Evolutionary conservation across 2,888 invertebrate species (phyloP).

Genomic region (Microdon myrmicae): DNA sequence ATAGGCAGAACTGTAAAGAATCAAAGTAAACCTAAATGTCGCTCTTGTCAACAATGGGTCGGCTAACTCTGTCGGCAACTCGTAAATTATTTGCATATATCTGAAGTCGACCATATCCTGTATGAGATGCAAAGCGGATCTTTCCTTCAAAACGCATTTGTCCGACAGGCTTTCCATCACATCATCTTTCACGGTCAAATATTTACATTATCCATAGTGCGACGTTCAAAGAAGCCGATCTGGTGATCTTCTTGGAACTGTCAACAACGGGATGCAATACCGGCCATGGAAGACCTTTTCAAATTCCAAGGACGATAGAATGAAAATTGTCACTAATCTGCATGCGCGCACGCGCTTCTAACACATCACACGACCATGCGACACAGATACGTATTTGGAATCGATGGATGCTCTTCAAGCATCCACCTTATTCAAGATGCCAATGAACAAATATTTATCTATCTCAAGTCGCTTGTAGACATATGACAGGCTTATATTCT

Average conservation of each 20-base stretch:
- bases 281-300: constrained; percentile 42
- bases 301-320: constrained; percentile 51
- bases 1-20: too few species aligned
- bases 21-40: too few species aligned
- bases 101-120: too few species aligned
- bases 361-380: constrained; percentile 36
- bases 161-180: constrained; percentile 20
- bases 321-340: constrained; percentile 52
- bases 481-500: constrained; percentile 4
- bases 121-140: too few species aligned
- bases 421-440: constrained; percentile 21
- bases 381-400: constrained; percentile 48
- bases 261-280: constrained; percentile 44
- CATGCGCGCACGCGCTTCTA: constrained; percentile 19
- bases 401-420: constrained; percentile 13
- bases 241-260: constrained; percentile 42
- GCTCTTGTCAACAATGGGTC: too few species aligned
- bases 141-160: constrained; percentile 13
- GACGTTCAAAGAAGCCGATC: constrained; percentile 33
- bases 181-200: constrained; percentile 36
- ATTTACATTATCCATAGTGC: constrained; percentile 29
- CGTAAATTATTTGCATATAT: too few species aligned
- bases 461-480: constrained; percentile 31
- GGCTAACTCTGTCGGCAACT: too few species aligned
- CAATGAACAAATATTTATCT: constrained; percentile 41